Conservation (phyloP, 2,797 vertebrate species). For the Denticeps clupeoides region DNA sequence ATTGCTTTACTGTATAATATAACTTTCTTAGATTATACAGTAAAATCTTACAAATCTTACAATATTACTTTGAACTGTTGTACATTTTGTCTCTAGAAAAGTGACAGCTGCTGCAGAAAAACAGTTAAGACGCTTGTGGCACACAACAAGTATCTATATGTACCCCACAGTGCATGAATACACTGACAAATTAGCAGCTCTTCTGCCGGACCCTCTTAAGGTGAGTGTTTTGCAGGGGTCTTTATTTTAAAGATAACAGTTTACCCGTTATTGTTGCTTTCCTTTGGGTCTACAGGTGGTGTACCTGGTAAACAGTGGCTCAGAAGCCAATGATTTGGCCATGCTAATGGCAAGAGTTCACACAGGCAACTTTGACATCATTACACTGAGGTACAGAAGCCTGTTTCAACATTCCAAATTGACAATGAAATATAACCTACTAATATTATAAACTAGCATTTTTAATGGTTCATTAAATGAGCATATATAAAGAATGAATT, state of each 20-base stretch:
- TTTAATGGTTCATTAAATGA: too few relatives aligned
- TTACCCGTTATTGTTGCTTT: too few relatives aligned
- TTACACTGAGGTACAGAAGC: slow-evolving; percentile 81
- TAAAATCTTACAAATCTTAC: too few relatives aligned
- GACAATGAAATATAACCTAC: too few relatives aligned
- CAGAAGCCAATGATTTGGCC: slow-evolving; percentile 89
- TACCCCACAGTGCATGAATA: slow-evolving; percentile 74
- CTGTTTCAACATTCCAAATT: too few relatives aligned
- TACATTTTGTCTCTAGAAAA: slow-evolving; percentile 57
- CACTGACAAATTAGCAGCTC: slow-evolving; percentile 69
- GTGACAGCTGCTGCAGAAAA: slow-evolving; percentile 66
- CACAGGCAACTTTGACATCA: slow-evolving; percentile 73
- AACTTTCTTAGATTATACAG: too few relatives aligned
- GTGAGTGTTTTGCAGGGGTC: slow-evolving; percentile 37
- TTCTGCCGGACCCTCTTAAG: slow-evolving; percentile 83
- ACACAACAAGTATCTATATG: slow-evolving; percentile 73
- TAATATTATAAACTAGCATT: too few relatives aligned
- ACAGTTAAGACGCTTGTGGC: slow-evolving; percentile 77
- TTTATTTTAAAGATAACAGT: not conserved
- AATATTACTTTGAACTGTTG: not conserved
- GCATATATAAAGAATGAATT: too few relatives aligned
- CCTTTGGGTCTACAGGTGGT: slow-evolving; percentile 59
- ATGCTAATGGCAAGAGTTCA: slow-evolving; percentile 81
- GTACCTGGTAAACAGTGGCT: slow-evolving; percentile 85
- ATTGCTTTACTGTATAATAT: too few relatives aligned